A percentile compares a stretch with the other conserved stretches of the same genome.
Evolutionary conservation across 2,113 vertebrate genomes (phyloP).

Genomic region (Seriola aureovittata): DNA sequence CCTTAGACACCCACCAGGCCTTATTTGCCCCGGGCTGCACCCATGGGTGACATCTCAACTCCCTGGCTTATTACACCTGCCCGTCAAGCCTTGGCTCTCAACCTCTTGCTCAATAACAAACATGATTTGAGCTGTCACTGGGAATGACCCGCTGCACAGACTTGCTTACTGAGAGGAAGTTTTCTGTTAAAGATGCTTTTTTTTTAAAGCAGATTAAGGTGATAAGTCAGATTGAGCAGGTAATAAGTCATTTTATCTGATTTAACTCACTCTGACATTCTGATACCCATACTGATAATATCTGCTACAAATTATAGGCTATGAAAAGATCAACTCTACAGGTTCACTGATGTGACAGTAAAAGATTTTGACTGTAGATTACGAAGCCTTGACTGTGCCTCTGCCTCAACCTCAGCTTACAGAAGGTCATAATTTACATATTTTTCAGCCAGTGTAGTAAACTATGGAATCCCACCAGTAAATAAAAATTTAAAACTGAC

Average conservation of each 20-base stretch:
- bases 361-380: conserved; percentile 55
- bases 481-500: not conserved
- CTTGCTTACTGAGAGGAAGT: conserved; percentile 65
- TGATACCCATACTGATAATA: conserved; percentile 65
- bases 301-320: conserved; percentile 73
- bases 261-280: conserved; percentile 57
- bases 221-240: conserved; percentile 66
- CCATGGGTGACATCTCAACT: conserved; percentile 81
- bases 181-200: conserved; percentile 44
- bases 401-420: conserved; percentile 25
- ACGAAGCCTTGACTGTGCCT: conserved; percentile 9
- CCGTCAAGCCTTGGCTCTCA: conserved; percentile 70
- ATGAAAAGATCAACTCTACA: conserved; percentile 65
- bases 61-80: conserved; percentile 82
- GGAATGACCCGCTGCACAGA: conserved; percentile 45
- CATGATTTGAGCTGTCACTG: conserved; percentile 63
- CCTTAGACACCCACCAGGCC: conserved; percentile 56
- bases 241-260: conserved; percentile 71
- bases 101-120: conserved; percentile 69
- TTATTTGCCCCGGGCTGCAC: conserved; percentile 71
- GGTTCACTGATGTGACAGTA: conserved; percentile 69
- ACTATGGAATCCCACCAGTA: not conserved
- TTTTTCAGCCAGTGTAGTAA: conserved; percentile 21
- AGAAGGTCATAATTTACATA: conserved; percentile 36
- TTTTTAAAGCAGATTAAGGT: conserved; percentile 65